Evolutionary conservation across 2,113 vertebrate species (phyloP).

Genomic region (Orientallactaga bullata): DNA sequence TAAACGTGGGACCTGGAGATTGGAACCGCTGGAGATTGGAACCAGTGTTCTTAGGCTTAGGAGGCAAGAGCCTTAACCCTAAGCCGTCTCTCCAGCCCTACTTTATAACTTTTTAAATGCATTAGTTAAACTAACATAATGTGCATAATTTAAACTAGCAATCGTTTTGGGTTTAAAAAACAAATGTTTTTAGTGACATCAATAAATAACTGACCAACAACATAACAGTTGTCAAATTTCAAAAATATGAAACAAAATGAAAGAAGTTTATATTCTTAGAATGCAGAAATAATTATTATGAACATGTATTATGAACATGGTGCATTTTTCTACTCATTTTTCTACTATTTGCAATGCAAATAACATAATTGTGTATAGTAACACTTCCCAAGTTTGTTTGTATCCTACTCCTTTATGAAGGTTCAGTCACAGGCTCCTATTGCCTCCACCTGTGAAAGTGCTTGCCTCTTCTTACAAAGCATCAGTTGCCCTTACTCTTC

Average conservation of each 20-base stretch:
- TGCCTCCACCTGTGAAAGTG: background rate
- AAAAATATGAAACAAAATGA: background rate
- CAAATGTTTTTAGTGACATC: background rate
- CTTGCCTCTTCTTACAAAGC: background rate
- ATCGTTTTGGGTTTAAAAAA: background rate
- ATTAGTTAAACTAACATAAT: background rate
- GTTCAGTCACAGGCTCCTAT: background rate
- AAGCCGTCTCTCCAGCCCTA: too few species aligned
- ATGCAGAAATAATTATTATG: background rate
- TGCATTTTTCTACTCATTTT: background rate
- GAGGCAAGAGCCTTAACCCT: too few species aligned
- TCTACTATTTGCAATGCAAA: background rate
- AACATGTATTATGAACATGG: background rate
- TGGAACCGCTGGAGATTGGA: too few species aligned
- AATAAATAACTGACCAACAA: background rate
- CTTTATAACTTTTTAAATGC: too few species aligned
- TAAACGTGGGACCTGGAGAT: too few species aligned
- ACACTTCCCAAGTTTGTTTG: background rate
- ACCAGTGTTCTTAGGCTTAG: too few species aligned
- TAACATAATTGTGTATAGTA: rapidly evolving
- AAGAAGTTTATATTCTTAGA: background rate
- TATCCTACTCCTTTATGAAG: background rate
- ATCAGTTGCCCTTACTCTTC: background rate
- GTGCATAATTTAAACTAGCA: too few species aligned
- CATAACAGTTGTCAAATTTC: background rate